Evolutionary conservation across 64 coral and sea anemone species (phyloP), one percentile per base, ranked within the genome.

Genomic region (Orbicella faveolata): DNA sequence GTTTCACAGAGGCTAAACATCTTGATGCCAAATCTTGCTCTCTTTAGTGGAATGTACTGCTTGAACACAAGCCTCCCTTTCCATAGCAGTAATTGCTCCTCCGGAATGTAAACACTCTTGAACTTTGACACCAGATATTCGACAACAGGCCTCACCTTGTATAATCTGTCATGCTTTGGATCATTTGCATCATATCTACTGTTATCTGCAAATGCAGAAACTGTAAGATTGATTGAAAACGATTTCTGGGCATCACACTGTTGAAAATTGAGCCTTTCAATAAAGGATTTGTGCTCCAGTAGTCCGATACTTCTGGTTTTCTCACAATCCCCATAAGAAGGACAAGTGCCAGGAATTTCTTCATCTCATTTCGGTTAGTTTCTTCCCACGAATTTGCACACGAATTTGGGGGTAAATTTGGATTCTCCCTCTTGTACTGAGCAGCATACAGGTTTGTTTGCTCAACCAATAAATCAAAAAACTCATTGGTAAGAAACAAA

Each of bases 371-470:
- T 57, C 84, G 79, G 15, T 20, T 93, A 15, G 91, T 93, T 21
- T 93, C 91, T 59, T 62, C 37, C 91, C 84, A 93, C 4, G 4
- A 9, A 21, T 88, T 80, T 33, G 91, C 91, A 54, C 21, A 54
- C 19, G 37, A 16, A 80, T 81, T 20, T 75, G 63, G 23, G 3
- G 63, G 63, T 25, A 81, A 79, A 72, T 88, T 88, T 25, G 57
- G 75, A 72, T 87, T 74, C 34, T 55, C 64, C 26, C 3, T 34
- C 55, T 81, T 63, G 55, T 61, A 89, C 57, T 89, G 88, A 54
- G 52, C 75, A 65, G 88, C 88, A 89, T 92, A 92, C 51, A 78
- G 34, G 83, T 92, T 92, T 61, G 81, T 92, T 87, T 92, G 80
- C 41, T 62, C 82, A 2, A 92, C 90, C 36, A 85, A 15, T 15